phyloP scores from a whole-genome alignment of 2,113 vertebrate species.

The Sorex araneus region DNA sequence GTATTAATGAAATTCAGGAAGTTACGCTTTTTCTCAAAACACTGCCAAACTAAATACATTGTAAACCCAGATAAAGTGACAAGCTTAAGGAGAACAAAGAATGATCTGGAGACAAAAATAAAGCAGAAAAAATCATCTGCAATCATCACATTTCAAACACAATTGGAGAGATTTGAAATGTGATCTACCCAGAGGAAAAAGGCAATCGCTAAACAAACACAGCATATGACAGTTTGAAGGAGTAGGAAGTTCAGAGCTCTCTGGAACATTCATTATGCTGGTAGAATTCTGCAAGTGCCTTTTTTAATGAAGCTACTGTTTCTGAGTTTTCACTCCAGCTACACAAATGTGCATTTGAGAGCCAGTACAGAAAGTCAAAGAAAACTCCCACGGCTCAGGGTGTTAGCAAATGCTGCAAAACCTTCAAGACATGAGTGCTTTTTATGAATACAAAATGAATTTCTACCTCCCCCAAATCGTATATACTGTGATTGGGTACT shows the following conservation, averaged over 20 bases:
- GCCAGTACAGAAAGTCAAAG: constrained; percentile 30
- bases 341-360: constrained; percentile 24
- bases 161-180: constrained; percentile 36
- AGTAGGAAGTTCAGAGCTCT: not conserved
- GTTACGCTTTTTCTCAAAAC: constrained; percentile 62
- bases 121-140: constrained; percentile 47
- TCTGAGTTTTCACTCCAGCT: constrained; percentile 13
- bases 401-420: constrained; percentile 34
- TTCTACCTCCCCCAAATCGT: not conserved
- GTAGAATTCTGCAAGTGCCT: not conserved
- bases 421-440: constrained; percentile 31
- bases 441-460: constrained; percentile 54
- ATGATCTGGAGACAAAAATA: constrained; percentile 67
- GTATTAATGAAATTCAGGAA: constrained; percentile 69
- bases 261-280: not conserved
- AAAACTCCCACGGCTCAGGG: not conserved
- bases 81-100: constrained; percentile 43
- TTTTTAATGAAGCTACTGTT: constrained; percentile 23
- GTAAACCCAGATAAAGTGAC: constrained; percentile 69
- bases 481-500: not conserved
- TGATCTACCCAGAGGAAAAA: not conserved
- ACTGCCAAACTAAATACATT: constrained; percentile 64
- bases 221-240: not conserved
- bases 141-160: constrained; percentile 70
- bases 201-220: constrained; percentile 33